Evolutionary conservation across 2,888 invertebrate species (phyloP).

Genomic region (Noctua pronuba): DNA sequence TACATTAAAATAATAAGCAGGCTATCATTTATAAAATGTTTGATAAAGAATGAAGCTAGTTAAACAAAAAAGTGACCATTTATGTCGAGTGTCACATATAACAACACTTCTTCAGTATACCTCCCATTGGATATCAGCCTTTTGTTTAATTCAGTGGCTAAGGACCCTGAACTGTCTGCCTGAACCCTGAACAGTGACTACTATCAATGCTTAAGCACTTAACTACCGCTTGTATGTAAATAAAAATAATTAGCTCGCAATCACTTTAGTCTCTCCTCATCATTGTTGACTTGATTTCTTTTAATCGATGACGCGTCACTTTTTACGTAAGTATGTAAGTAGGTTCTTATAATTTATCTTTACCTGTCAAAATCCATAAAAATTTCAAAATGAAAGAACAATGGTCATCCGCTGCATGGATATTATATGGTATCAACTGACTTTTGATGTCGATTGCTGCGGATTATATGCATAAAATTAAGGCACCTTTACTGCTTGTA

Average conservation of each 20-base stretch:
- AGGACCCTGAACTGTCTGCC: too few relatives aligned
- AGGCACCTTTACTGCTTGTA: too few relatives aligned
- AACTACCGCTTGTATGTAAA: conserved; percentile 43
- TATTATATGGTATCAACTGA: not conserved
- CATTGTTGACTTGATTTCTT: conserved; percentile 3
- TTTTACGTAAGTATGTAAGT: not conserved
- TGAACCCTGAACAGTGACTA: not conserved
- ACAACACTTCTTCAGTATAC: not conserved
- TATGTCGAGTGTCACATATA: too few relatives aligned
- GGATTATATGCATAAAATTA: too few relatives aligned
- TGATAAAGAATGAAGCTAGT: too few relatives aligned
- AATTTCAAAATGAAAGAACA: not conserved
- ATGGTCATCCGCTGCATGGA: not conserved
- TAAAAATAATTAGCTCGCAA: conserved; percentile 12
- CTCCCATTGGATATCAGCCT: not conserved
- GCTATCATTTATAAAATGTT: too few relatives aligned
- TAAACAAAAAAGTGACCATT: too few relatives aligned
- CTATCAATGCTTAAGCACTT: not conserved
- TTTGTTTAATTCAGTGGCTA: conserved; percentile 14
- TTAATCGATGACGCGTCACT: conserved; percentile 1
- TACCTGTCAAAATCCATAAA: not conserved
- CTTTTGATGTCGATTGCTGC: too few relatives aligned
- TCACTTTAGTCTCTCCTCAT: not conserved
- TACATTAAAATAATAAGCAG: too few relatives aligned
- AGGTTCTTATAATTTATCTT: not conserved